Evolutionary conservation across 2,888 invertebrate species (phyloP).

Genomic region (Xestobium rufovillosum): DNA sequence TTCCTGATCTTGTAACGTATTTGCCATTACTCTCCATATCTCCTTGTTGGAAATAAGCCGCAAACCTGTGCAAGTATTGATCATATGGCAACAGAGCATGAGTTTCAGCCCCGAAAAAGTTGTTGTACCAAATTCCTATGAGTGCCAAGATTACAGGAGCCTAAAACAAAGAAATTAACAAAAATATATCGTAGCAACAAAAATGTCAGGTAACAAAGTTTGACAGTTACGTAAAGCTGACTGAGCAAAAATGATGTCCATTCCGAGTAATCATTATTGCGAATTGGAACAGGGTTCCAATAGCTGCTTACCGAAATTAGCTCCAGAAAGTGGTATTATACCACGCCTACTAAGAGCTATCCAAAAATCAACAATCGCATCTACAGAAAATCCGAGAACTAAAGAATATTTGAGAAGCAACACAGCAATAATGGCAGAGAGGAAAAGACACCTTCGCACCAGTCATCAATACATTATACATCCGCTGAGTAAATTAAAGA

Average conservation of each 20-base stretch:
- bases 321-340: conserved; percentile 33
- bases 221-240: no score
- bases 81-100: conserved; percentile 96
- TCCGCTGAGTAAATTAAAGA: conserved; percentile 24
- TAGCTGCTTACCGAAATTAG: conserved; percentile 36
- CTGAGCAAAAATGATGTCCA: no score
- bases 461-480: conserved; percentile 22
- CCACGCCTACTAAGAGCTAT: conserved; percentile 29
- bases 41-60: conserved; percentile 99
- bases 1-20: conserved; percentile 68
- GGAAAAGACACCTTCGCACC: conserved; percentile 19
- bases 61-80: conserved; percentile 96
- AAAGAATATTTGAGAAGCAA: conserved; percentile 33
- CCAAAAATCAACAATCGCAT: conserved; percentile 34
- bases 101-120: conserved; percentile 92
- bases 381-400: conserved; percentile 30
- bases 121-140: conserved; percentile 89
- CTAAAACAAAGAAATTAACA: conserved; percentile 50
- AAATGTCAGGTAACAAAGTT: no score
- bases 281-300: conserved; percentile 31
- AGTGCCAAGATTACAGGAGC: conserved; percentile 88
- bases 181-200: no score
- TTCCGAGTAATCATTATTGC: conserved; percentile 33
- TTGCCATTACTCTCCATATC: conserved; percentile 99
- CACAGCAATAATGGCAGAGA: conserved; percentile 28